Evolutionary conservation across 1,140 invertebrate genomes (phyloP).

Genomic region (Reticulitermes speratus): DNA sequence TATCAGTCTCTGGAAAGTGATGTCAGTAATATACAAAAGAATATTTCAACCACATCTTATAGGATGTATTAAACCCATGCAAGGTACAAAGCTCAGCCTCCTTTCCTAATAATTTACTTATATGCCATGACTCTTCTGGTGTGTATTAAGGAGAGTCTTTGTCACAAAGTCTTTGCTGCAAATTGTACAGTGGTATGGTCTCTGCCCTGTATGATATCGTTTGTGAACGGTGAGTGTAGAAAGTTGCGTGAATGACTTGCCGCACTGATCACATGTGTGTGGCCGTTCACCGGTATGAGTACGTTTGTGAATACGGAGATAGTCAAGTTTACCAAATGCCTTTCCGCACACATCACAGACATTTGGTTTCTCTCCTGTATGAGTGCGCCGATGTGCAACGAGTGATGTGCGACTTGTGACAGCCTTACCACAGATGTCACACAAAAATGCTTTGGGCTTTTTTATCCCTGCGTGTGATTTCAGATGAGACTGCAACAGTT

Average conservation of each 20-base stretch:
- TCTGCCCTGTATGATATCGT: constrained; percentile 55
- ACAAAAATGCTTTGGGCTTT: not conserved
- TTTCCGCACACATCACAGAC: constrained; percentile 59
- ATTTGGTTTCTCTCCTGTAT: constrained; percentile 72
- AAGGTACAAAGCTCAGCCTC: not conserved
- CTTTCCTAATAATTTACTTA: constrained; percentile 35
- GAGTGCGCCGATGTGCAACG: constrained; percentile 59
- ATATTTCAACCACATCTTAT: no score
- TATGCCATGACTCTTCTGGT: constrained; percentile 37
- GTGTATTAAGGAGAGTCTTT: constrained; percentile 58
- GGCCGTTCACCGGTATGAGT: constrained; percentile 69
- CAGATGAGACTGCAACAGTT: constrained; percentile 45
- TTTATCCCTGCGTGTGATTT: constrained; percentile 42
- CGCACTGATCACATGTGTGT: constrained; percentile 52
- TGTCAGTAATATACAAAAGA: no score
- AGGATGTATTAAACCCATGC: no score
- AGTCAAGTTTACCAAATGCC: constrained; percentile 47
- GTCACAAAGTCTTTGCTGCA: constrained; percentile 58
- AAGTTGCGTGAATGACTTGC: constrained; percentile 54
- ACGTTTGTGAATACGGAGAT: constrained; percentile 52
- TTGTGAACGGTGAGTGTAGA: constrained; percentile 57
- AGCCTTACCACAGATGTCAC: constrained; percentile 49
- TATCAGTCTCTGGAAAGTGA: not conserved
- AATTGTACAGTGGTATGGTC: constrained; percentile 55
- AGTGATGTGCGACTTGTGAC: constrained; percentile 52